Base-by-base conservation (phyloP, 2,113 vertebrate species). In the Scalopus aquaticus region DNA sequence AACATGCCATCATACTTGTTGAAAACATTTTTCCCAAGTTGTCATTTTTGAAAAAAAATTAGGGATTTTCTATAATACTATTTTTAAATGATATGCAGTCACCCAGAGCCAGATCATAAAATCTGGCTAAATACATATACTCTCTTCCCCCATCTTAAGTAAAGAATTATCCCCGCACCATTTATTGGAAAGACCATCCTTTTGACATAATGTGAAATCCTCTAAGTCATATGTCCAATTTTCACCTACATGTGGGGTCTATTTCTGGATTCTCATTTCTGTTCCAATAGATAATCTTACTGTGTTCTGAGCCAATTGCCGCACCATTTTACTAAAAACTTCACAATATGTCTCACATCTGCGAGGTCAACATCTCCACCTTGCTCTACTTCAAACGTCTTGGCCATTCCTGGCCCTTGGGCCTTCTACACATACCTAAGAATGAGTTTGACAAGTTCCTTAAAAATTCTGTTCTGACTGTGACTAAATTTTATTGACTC, bases 41-140 rank as follows among this genome's bases (percentile, higher is more conserved):
- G 30, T 73, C 35, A 81, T 91, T 91, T 91, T 70, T 69, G 73
- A 93, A 81, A 74, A 19, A 76, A 60, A 46, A 60, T 74, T 32
- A 77, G 82, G 32, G 26, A 30, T 77, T 87, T 84, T 72, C 64
- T 49, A 22, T 60, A 46, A 9, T n/a, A n/a, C 10, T 88, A 81
- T 62, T 93, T 94, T 91, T 28, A 89, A 86, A 70, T 6, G 26
- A 82, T 9, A 69, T 9, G 67, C 3, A 37, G 58, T 56, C 49
- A 73, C 19, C 49, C 37, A 77, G 46, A 85, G 54, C 7, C 15
- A 80, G 44, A 76, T 35, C 30, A 79, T 11, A 86, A 87, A 86
- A 72, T 58, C 90, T 80, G 20, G 32, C 64, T 54, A 72, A 44
- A 15, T 22, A 77, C 8, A 51, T 28, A 17, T 9, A 82, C 44